phyloP scores from a whole-genome alignment of 1,140 invertebrate species.

The Oncopodura yosiiana region DNA sequence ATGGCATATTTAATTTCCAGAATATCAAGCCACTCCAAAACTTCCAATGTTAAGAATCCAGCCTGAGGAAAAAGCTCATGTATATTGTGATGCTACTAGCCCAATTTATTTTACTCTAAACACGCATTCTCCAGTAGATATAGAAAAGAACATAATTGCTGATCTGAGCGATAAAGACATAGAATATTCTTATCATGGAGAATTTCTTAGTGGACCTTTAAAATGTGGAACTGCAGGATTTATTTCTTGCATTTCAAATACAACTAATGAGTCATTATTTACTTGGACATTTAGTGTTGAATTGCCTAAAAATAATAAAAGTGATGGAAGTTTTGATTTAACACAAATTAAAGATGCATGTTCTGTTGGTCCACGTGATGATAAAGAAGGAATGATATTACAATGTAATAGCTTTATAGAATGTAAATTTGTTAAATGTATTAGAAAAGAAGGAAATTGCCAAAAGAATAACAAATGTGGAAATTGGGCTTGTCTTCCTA shows the following conservation, averaged over 20 bases:
- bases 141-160: background rate
- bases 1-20: background rate
- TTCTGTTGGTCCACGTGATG: constrained; percentile 3
- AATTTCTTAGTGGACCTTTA: background rate
- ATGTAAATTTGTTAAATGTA: constrained; percentile 19
- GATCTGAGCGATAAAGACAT: background rate
- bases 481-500: background rate
- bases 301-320: background rate
- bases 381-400: no score
- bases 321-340: background rate
- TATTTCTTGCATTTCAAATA: background rate
- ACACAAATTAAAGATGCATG: background rate
- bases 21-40: background rate
- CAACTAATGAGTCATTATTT: constrained; percentile 6
- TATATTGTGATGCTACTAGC: background rate
- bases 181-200: background rate
- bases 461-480: background rate
- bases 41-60: no score
- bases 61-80: no score
- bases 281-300: background rate
- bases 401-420: constrained; percentile 22
- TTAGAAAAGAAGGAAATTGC: constrained; percentile 8
- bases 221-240: background rate
- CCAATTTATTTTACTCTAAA: background rate
- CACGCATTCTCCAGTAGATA: background rate